Evolutionary conservation across 2,888 invertebrate genomes (phyloP).

Genomic region (Drosophila infuscata): DNA sequence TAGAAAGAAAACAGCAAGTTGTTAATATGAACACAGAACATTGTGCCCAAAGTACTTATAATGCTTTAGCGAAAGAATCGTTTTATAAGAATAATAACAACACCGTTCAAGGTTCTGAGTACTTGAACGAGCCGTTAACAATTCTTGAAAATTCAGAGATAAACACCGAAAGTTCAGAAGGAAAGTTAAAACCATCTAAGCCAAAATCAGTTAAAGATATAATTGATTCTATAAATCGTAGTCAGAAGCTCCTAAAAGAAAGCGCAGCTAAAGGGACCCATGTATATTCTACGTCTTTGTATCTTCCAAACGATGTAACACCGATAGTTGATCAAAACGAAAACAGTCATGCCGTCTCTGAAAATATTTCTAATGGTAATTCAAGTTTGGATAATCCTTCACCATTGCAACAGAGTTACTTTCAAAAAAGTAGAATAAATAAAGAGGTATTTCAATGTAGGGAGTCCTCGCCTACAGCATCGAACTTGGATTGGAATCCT

Average conservation of each 20-base stretch:
- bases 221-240: constrained; percentile 85
- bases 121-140: constrained; percentile 21
- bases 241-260: constrained; percentile 82
- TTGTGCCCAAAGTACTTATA: constrained; percentile 10
- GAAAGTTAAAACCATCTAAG: constrained; percentile 53
- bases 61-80: neutral
- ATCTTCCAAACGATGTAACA: constrained; percentile 32
- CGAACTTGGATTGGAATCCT: constrained; percentile 85
- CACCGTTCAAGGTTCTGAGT: constrained; percentile 1
- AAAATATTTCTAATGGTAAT: constrained; percentile 16
- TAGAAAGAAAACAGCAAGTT: constrained; percentile 1
- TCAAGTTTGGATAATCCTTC: constrained; percentile 26
- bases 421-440: constrained; percentile 81
- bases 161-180: neutral
- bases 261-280: constrained; percentile 79
- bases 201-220: constrained; percentile 83
- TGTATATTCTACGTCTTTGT: constrained; percentile 59
- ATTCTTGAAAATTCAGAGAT: constrained; percentile 39
- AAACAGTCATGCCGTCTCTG: constrained; percentile 16
- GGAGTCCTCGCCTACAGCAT: constrained; percentile 83
- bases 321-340: constrained; percentile 39
- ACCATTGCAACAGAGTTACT: constrained; percentile 49
- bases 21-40: constrained; percentile 4
- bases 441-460: constrained; percentile 78
- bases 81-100: constrained; percentile 23